These are phyloP conservation scores for Myodes glareolus DNA, from an alignment of 2,113 vertebrate genomes.

Conservation along the genomic window DNA sequence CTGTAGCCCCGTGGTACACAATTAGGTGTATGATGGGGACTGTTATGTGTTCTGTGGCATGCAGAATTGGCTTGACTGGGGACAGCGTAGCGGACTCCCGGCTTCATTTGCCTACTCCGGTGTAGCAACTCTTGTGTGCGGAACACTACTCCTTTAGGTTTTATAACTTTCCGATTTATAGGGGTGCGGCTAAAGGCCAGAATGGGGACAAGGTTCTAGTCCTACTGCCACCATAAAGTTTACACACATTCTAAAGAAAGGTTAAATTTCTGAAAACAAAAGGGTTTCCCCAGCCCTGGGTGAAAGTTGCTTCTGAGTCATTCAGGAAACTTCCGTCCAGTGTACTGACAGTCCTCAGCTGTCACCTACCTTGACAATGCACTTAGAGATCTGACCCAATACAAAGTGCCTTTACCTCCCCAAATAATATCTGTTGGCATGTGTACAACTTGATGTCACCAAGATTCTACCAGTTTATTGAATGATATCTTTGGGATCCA, in stretches of 20 bases:
- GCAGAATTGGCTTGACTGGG: background rate
- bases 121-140: constrained; percentile 4
- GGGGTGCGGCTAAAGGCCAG: background rate
- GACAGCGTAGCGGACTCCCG: constrained; percentile 11
- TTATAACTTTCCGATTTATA: constrained; percentile 64
- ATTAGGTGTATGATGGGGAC: background rate
- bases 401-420: background rate
- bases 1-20: constrained; percentile 26
- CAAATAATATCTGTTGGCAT: background rate
- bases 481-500: too few relatives aligned
- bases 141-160: background rate
- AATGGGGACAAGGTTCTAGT: constrained; percentile 27
- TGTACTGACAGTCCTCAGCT: background rate
- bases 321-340: background rate
- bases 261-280: background rate
- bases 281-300: background rate
- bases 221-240: constrained; percentile 16
- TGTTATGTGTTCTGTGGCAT: background rate
- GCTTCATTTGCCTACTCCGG: background rate
- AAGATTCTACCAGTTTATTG: background rate
- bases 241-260: constrained; percentile 3
- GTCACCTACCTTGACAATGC: background rate
- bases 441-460: background rate
- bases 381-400: background rate
- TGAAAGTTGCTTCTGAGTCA: background rate